Conservation (phyloP, 2,797 vertebrate genomes). For the Crocidura indochinensis region DNA sequence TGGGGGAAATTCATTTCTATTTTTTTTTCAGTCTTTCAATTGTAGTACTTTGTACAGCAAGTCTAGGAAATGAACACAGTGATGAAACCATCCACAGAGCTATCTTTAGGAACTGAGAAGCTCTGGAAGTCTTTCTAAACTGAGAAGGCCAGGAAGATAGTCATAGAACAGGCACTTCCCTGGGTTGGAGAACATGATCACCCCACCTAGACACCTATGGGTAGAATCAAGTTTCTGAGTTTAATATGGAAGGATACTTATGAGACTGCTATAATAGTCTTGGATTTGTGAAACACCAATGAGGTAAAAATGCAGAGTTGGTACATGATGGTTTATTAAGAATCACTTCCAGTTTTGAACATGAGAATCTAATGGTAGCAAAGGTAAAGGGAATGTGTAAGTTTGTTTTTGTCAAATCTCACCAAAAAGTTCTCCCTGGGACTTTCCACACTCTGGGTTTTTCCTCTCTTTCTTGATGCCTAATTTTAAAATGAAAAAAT, state of each 20-base stretch:
- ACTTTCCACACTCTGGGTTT: conserved; percentile 8
- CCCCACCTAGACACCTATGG: background rate
- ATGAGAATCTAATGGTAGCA: conserved; percentile 10
- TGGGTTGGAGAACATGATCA: background rate
- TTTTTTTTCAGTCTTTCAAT: background rate
- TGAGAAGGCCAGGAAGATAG: background rate
- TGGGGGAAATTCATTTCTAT: conserved; percentile 17
- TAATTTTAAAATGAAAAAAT: conserved; percentile 71
- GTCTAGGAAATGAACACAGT: background rate
- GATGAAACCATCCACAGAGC: background rate
- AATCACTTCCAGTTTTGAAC: conserved; percentile 1
- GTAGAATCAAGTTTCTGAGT: background rate
- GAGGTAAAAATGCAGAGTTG: background rate
- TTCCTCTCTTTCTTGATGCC: conserved; percentile 45
- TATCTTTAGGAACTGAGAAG: conserved; percentile 14
- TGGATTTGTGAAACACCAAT: background rate
- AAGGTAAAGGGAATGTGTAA: background rate
- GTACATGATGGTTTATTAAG: background rate
- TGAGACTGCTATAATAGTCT: background rate
- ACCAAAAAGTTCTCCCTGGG: conserved; percentile 47
- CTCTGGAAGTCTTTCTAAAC: background rate
- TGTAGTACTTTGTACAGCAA: background rate
- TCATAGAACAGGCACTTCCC: background rate
- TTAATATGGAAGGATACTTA: background rate
- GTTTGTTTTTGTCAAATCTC: conserved; percentile 48